Conservation (phyloP, 2,113 vertebrate species). For the Rattus rattus region DNA sequence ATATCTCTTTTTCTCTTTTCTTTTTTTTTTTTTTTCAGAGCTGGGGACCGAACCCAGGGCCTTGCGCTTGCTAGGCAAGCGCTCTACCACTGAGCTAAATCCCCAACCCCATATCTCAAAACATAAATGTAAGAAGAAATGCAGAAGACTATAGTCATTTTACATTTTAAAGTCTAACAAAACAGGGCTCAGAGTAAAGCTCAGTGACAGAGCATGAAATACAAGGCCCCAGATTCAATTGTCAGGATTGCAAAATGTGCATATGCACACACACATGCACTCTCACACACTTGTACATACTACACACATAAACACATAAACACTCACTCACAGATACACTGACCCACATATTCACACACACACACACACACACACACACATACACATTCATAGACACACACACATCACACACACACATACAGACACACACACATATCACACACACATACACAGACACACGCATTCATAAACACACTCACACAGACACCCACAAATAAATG, state of each 20-base stretch:
- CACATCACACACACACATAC: too few species aligned
- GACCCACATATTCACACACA: too few species aligned
- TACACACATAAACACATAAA: not conserved
- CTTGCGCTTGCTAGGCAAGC: too few species aligned
- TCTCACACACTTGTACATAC: not conserved
- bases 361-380: too few species aligned
- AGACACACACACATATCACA: too few species aligned
- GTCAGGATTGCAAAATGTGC: not conserved
- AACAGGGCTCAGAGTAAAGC: not conserved
- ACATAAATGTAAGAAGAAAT: not conserved
- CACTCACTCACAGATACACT: not conserved
- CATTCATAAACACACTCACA: not conserved
- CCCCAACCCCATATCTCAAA: too few species aligned
- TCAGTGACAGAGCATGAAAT: not conserved
- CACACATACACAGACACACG: too few species aligned
- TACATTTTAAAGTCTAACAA: slow-evolving; percentile 7
- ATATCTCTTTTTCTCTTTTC: too few species aligned
- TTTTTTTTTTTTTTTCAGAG: too few species aligned
- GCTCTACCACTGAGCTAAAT: too few species aligned
- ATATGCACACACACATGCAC: not conserved
- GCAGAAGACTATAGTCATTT: not conserved
- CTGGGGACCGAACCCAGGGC: too few species aligned
- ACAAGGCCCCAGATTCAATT: not conserved
- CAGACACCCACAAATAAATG: not conserved
- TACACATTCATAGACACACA: too few species aligned